Evolutionary conservation across 92 coral and sea anemone genomes (phyloP), one percentile per base, ranked within the genome.

Genomic region (Zoanthus sansibaricus): DNA sequence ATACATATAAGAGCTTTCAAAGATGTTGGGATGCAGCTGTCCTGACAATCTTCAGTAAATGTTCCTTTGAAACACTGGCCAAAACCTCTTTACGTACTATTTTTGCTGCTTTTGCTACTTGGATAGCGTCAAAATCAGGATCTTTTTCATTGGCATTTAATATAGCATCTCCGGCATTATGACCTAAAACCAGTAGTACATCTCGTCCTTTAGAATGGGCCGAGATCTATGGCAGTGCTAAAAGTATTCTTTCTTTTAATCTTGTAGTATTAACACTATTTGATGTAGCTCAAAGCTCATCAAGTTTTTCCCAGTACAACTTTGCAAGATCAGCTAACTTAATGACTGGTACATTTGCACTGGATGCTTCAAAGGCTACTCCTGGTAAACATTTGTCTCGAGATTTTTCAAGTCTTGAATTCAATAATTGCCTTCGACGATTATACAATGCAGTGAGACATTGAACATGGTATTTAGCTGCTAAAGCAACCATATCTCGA

Each of bases 281-380:
- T 61, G 86, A 61, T 64, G 87, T 71, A 25, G 25, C 25, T 25
- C 25, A 25, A 25, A 25, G 25, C 25, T 25, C 25, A 25, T 25
- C 25, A 25, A 78, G 71, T 80, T 80, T 80, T 80, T 13, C 47
- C 10, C 37, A n/a, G 75, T 69, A 64, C 76, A 82, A 4, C 30
- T 30, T 82, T 42, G 77, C 61, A 9, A 82, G 8, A 67, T 82
- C 87, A 9, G 87, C 86, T 80, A 80, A 80, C 86, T n/a, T 30
- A 2, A 25, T 25, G 25, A 25, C 25, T 25, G 25, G 25, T 25
- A 25, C 25, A 25, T 25, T 25, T 25, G 25, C 17, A 83, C 14
- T 25, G 25, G 25, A 25, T 89, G 72, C 91, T 12, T 83, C 91
- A 88, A 88, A 88, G 80, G 91, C 91, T 30, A 88, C 59, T 74